phyloP scores from a whole-genome alignment of 2,113 vertebrate genomes.

The Stigmatopora nigra region DNA sequence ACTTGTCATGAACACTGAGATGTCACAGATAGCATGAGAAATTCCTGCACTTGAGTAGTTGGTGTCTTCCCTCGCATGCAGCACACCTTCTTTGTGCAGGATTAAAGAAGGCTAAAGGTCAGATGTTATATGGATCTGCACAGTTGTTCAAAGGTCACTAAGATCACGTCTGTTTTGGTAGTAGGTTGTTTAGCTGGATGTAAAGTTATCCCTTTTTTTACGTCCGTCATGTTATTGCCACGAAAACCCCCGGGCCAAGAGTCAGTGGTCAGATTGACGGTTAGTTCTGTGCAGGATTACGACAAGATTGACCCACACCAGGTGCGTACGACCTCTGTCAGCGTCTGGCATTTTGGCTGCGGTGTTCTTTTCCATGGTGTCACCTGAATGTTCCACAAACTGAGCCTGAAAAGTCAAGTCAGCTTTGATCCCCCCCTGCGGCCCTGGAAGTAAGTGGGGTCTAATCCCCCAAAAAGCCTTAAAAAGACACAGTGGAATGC shows the following conservation, averaged over 20 bases:
- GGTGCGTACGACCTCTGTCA: conserved; percentile 44
- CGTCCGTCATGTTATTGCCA: conserved; percentile 20
- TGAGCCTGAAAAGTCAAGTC: conserved; percentile 45
- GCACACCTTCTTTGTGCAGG: conserved; percentile 18
- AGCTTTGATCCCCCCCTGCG: conserved; percentile 58
- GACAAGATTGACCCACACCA: conserved; percentile 41
- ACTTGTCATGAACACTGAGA: conserved; percentile 40
- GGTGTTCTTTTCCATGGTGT: conserved; percentile 45
- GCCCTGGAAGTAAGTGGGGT: conserved; percentile 63
- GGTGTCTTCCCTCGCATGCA: conserved; percentile 9
- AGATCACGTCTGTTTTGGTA: conserved; percentile 48
- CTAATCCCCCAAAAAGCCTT: conserved; percentile 61
- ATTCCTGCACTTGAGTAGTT: conserved; percentile 37
- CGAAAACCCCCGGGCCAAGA: conserved; percentile 26
- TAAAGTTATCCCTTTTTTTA: conserved; percentile 17
- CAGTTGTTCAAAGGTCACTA: conserved; percentile 22
- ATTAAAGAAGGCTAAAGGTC: conserved; percentile 41
- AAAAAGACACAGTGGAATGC: conserved; percentile 67
- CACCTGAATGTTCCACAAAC: conserved; percentile 45
- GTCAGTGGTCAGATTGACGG: conserved; percentile 35
- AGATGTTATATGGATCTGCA: conserved; percentile 11
- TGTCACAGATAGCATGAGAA: conserved; percentile 14
- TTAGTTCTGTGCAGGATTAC: conserved; percentile 38
- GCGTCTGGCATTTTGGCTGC: conserved; percentile 24
- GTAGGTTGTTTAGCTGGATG: conserved; percentile 35